Evolutionary conservation across 2,113 vertebrate species (phyloP).

Genomic region (Chloropsis hardwickii): DNA sequence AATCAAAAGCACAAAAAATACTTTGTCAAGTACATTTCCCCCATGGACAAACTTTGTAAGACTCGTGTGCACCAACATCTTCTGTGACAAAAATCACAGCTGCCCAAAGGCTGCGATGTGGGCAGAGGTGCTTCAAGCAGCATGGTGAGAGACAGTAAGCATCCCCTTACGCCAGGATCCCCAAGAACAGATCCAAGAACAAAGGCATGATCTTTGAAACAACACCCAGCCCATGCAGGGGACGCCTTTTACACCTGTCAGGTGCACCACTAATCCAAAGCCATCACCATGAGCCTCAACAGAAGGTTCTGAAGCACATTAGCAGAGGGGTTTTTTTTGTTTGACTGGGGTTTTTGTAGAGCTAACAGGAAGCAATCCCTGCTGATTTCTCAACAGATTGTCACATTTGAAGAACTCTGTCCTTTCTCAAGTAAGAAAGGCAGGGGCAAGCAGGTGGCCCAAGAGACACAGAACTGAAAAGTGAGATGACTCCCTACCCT

Average conservation of each 20-base stretch:
- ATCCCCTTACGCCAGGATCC: neutral
- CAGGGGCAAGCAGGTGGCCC: neutral
- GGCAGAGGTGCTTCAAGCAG: neutral
- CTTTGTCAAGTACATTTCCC: neutral
- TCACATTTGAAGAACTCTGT: neutral
- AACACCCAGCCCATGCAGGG: neutral
- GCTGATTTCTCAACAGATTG: neutral
- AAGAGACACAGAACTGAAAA: neutral
- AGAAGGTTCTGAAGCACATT: neutral
- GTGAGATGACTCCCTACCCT: neutral
- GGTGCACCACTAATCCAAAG: neutral
- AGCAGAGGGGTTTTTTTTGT: neutral
- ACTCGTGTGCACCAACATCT: neutral
- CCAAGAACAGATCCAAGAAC: fast-evolving
- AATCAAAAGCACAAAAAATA: neutral
- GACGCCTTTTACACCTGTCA: neutral
- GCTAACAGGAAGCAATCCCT: neutral
- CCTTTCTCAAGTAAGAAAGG: neutral
- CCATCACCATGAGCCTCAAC: neutral
- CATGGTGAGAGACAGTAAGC: neutral
- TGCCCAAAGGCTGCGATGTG: fast-evolving
- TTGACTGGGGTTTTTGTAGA: neutral
- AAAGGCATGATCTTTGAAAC: neutral
- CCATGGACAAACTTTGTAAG: neutral
- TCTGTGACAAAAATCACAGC: neutral